Percentiles rank a stretch among this genome's conserved stretches.
phyloP scores from a whole-genome alignment of 2,888 invertebrate genomes.

The Eueremaeus valkanovi region DNA sequence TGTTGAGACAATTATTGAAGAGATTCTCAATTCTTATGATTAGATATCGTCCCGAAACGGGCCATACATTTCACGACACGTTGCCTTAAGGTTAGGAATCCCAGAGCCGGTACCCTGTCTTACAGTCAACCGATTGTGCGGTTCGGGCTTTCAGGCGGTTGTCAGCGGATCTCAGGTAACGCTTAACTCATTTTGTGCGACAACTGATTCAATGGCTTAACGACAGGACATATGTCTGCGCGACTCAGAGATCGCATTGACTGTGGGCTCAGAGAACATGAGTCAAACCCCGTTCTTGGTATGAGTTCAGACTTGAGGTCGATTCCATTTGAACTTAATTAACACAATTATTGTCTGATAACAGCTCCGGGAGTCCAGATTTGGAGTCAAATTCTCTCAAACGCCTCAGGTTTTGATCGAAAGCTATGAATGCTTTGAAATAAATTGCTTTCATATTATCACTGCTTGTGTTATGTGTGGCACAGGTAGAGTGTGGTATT shows the following conservation, averaged over 20 bases:
- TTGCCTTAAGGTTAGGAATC: slow-evolving; percentile 76
- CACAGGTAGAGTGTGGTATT: slow-evolving; percentile 73
- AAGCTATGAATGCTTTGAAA: background rate
- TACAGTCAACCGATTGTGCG: slow-evolving; percentile 88
- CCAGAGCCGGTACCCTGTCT: slow-evolving; percentile 79
- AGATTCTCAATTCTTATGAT: too few species aligned
- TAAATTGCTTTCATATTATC: background rate
- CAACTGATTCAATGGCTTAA: slow-evolving; percentile 48
- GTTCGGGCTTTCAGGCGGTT: slow-evolving; percentile 94
- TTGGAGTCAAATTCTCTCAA: slow-evolving; percentile 63
- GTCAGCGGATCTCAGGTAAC: slow-evolving; percentile 73
- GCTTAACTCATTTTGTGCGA: background rate
- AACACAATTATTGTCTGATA: background rate
- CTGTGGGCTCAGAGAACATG: slow-evolving; percentile 95
- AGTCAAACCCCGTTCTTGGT: slow-evolving; percentile 82
- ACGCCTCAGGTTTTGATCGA: slow-evolving; percentile 34
- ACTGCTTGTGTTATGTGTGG: background rate
- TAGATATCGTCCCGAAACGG: slow-evolving; percentile 58
- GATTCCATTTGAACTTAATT: background rate
- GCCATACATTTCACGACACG: slow-evolving; percentile 78
- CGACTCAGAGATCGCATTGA: slow-evolving; percentile 75
- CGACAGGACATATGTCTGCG: slow-evolving; percentile 76
- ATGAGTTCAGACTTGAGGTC: background rate
- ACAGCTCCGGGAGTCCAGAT: slow-evolving; percentile 66
- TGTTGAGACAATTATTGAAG: too few species aligned